Percentiles rank a stretch among this genome's conserved stretches.
These are phyloP conservation scores for Poeciliopsis presidionis DNA, from an alignment of 2,797 vertebrate genomes.

Conservation along the genomic window DNA sequence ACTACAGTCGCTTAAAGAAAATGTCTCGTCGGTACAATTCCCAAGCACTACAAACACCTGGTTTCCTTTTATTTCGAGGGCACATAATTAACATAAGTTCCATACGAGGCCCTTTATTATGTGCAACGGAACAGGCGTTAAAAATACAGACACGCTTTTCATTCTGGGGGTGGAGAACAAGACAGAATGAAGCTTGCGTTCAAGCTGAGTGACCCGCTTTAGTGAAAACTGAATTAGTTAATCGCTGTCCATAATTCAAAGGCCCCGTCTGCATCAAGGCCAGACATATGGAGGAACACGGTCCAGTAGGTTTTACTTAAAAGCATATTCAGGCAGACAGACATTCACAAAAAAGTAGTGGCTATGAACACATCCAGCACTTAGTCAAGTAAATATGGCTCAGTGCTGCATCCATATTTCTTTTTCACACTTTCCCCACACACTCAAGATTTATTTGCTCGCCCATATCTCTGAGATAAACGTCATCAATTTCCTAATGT, in stretches of 20 bases:
- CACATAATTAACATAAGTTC: constrained; percentile 9
- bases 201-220: constrained; percentile 34
- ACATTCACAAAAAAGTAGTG: constrained; percentile 24
- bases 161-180: constrained; percentile 31
- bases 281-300: constrained; percentile 44
- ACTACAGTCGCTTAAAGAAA: constrained; percentile 60
- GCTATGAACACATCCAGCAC: constrained; percentile 17
- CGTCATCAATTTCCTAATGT: background rate
- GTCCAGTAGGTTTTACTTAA: constrained; percentile 59
- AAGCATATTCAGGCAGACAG: constrained; percentile 25
- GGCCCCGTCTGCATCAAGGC: constrained; percentile 34
- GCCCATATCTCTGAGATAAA: background rate
- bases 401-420: background rate
- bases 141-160: constrained; percentile 19
- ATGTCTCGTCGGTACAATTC: constrained; percentile 34
- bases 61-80: constrained; percentile 32
- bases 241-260: constrained; percentile 52
- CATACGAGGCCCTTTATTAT: constrained; percentile 3
- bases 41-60: constrained; percentile 56
- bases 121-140: background rate
- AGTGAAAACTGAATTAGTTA: constrained; percentile 49
- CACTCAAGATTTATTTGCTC: background rate
- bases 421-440: background rate
- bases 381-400: constrained; percentile 12
- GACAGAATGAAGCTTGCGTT: constrained; percentile 42